Evolutionary conservation across 2,888 invertebrate species (phyloP).

Genomic region (Campoplex capitator): DNA sequence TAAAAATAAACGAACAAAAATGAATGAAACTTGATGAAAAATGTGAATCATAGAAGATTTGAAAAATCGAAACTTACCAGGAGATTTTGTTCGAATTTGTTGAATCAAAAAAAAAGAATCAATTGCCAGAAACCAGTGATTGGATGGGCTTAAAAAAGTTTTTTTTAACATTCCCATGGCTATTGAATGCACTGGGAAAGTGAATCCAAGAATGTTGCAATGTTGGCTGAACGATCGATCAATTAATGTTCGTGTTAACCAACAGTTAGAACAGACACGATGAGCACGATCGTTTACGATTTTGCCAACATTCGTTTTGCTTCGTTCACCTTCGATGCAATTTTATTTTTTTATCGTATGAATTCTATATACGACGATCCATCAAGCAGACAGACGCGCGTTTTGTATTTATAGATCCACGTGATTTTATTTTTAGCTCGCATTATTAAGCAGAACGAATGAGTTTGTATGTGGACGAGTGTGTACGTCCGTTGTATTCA

Average conservation of each 20-base stretch:
- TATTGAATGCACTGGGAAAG: no score
- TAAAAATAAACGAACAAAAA: background rate
- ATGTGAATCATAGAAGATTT: background rate
- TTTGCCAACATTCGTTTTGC: background rate
- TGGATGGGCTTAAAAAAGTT: no score
- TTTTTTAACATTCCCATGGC: no score
- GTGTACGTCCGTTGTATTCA: background rate
- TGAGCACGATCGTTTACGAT: background rate
- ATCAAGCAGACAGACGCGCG: constrained; percentile 48
- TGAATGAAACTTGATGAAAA: background rate
- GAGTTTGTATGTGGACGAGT: background rate
- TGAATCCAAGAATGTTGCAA: no score
- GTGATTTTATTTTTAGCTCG: constrained; percentile 76
- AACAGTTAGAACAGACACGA: background rate
- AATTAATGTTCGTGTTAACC: background rate
- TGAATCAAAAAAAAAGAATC: no score
- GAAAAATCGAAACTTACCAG: background rate
- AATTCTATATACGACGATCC: constrained; percentile 26
- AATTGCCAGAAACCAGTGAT: no score
- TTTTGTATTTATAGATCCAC: constrained; percentile 67
- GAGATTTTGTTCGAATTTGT: background rate
- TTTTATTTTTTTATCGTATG: background rate
- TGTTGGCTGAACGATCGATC: background rate
- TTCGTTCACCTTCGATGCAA: background rate
- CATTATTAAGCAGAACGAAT: constrained; percentile 75